Evolutionary conservation across 2,888 invertebrate species (phyloP).

Genomic region (Tachystola acroxantha): DNA sequence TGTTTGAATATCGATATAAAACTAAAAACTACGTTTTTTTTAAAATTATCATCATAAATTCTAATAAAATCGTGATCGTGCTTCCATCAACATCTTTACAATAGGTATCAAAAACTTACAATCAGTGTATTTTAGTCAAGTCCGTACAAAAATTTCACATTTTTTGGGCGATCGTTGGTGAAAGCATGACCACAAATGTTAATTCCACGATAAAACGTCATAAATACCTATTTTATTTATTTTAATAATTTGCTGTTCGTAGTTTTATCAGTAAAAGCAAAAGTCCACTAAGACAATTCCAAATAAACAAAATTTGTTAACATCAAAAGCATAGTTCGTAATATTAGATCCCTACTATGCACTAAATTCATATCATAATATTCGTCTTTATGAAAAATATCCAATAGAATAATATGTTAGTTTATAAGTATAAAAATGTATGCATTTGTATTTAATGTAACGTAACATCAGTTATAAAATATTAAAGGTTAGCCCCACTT

Average conservation of each 20-base stretch:
- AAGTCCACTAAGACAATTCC: slow-evolving; percentile 37
- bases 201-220: slow-evolving; percentile 31
- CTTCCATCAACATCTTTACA: slow-evolving; percentile 35
- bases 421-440: slow-evolving; percentile 29
- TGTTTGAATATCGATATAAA: slow-evolving; percentile 46
- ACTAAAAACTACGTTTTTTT: slow-evolving; percentile 43
- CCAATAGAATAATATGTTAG: slow-evolving; percentile 20
- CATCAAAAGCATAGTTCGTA: slow-evolving; percentile 49
- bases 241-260: slow-evolving; percentile 22
- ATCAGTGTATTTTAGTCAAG: slow-evolving; percentile 22
- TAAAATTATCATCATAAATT: slow-evolving; percentile 27
- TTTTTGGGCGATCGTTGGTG: slow-evolving; percentile 29
- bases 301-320: slow-evolving; percentile 40
- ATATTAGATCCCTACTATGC: slow-evolving; percentile 37
- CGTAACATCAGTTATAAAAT: slow-evolving; percentile 14
- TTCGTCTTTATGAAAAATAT: slow-evolving; percentile 41
- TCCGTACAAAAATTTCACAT: slow-evolving; percentile 18
- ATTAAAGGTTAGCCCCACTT: slow-evolving; percentile 7
- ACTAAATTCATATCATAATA: slow-evolving; percentile 43
- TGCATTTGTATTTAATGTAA: slow-evolving; percentile 19
- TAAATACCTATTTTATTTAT: slow-evolving; percentile 35
- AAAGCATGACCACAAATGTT: slow-evolving; percentile 35
- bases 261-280: slow-evolving; percentile 38
- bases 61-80: slow-evolving; percentile 34
- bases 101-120: slow-evolving; percentile 8